Conservation (phyloP, 2,888 invertebrate species). For the Lapara coniferarum region DNA sequence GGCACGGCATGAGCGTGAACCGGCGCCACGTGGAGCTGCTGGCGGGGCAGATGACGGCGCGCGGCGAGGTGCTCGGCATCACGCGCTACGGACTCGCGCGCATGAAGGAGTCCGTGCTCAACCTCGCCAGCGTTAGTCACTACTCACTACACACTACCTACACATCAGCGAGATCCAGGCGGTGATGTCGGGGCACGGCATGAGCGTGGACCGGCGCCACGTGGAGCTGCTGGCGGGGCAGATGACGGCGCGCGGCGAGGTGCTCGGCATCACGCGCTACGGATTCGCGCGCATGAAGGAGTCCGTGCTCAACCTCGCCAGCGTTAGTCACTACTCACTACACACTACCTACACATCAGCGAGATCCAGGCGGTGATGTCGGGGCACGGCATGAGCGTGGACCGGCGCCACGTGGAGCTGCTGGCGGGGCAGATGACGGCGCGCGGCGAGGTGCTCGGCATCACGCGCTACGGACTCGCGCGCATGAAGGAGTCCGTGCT, state of each 20-base stretch:
- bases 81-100: constrained; percentile 98
- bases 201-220: constrained; percentile 98
- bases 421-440: constrained; percentile 99
- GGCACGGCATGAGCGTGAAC: constrained; percentile 93
- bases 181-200: constrained; percentile 56
- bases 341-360: too few species aligned
- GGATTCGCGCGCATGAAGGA: constrained; percentile 99
- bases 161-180: too few species aligned
- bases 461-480: constrained; percentile 97
- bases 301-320: constrained; percentile 98
- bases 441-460: constrained; percentile 98
- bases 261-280: constrained; percentile 98
- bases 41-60: constrained; percentile 98
- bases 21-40: constrained; percentile 97
- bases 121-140: constrained; percentile 92
- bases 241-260: constrained; percentile 99
- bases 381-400: constrained; percentile 90
- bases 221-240: constrained; percentile 98
- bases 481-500: constrained; percentile 99
- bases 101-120: constrained; percentile 99
- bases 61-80: constrained; percentile 98
- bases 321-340: constrained; percentile 70
- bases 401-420: constrained; percentile 97
- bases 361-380: constrained; percentile 65
- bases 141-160: too few species aligned